Conservation (phyloP, 2,797 vertebrate species). For the Xenops minutus region DNA sequence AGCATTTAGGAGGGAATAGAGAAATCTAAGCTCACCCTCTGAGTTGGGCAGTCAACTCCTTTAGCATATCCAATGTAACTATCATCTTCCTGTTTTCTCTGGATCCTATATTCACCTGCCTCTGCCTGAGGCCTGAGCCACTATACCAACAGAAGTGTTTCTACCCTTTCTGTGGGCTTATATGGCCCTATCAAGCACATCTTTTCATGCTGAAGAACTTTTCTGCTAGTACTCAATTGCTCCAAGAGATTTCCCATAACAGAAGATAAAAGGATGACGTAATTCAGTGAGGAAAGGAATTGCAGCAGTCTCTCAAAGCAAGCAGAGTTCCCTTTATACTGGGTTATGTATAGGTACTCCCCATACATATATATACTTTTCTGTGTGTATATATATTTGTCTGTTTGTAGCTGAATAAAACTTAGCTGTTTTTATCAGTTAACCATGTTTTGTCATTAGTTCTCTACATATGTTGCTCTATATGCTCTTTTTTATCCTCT, state of each 20-base stretch:
- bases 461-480: background rate
- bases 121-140: background rate
- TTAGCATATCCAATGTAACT: background rate
- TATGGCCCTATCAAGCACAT: background rate
- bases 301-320: background rate
- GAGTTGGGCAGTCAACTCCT: background rate
- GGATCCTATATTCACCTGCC: background rate
- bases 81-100: background rate
- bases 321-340: background rate
- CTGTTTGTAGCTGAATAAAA: background rate
- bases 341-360: background rate
- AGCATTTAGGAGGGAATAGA: background rate
- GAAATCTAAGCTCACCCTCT: background rate
- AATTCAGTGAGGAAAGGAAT: background rate
- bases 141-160: background rate
- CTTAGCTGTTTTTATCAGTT: background rate
- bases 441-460: background rate
- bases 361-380: background rate
- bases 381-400: background rate
- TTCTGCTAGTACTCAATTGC: background rate
- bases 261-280: background rate
- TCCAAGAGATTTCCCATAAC: background rate
- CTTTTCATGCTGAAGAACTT: background rate
- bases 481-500: accelerated
- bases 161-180: background rate